Percentiles rank a stretch among this genome's conserved stretches.
phyloP scores from a whole-genome alignment of 2,797 vertebrate genomes.

The Xiphophorus birchmanni region DNA sequence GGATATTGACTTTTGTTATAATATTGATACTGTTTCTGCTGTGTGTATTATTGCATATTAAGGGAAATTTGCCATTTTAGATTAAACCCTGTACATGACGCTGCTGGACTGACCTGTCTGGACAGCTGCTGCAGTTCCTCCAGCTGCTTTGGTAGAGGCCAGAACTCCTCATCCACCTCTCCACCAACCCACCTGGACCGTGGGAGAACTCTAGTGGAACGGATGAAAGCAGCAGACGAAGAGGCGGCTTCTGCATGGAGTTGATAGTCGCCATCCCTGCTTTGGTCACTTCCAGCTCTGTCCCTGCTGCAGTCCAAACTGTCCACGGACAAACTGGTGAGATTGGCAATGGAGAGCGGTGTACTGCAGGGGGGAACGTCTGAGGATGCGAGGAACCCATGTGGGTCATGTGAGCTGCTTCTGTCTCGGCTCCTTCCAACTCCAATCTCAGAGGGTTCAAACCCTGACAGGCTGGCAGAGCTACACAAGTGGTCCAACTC shows the following conservation, averaged over 20 bases:
- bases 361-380: slow-evolving; percentile 51
- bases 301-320: slow-evolving; percentile 43
- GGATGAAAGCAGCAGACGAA: slow-evolving; percentile 40
- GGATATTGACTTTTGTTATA: no score
- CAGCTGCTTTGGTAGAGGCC: slow-evolving; percentile 85
- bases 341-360: slow-evolving; percentile 46
- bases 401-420: slow-evolving; percentile 48
- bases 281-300: slow-evolving; percentile 1
- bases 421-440: slow-evolving; percentile 16
- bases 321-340: slow-evolving; percentile 54
- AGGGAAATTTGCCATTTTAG: no score
- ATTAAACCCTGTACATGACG: neutral
- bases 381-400: slow-evolving; percentile 42
- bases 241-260: slow-evolving; percentile 11
- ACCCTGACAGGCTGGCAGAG: slow-evolving; percentile 58
- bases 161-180: slow-evolving; percentile 88
- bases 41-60: no score
- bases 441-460: slow-evolving; percentile 37
- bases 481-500: slow-evolving; percentile 83
- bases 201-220: slow-evolving; percentile 68
- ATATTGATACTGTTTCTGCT: no score
- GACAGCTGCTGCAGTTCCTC: slow-evolving; percentile 85
- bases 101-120: slow-evolving; percentile 74
- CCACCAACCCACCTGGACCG: slow-evolving; percentile 40
- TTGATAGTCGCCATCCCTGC: slow-evolving; percentile 19